Evolutionary conservation across 1,140 invertebrate genomes (phyloP), one percentile per base, ranked within the genome.

Genomic region (Drosophila melanica): DNA sequence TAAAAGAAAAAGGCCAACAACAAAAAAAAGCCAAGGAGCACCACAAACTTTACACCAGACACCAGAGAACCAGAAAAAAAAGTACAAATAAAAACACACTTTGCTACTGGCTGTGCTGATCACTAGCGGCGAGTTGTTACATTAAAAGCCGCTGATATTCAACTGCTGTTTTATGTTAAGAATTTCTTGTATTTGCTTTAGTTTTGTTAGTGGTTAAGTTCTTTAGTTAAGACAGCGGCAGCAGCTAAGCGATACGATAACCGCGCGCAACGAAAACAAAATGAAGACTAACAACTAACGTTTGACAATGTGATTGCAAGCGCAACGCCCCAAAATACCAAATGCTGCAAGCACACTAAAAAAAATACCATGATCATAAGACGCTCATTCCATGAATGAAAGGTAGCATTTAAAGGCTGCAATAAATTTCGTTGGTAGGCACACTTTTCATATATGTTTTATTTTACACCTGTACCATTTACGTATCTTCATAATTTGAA

Each of bases 241-340:
- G 27, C 37, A 27, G 37, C 35, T 18, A 35, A 47, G 53, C 78
- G 58, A 58, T 75, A 45, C 77, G 74, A 68, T 33, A 39, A 78
- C 57, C 70, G 64, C 64, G 64, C 70, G 70, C 75, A 68, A 62
- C 58, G 42, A 73, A 75, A 75, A 70, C 65, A 73, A 77, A 77
- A 64, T 75, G 68, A 75, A 71, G 73, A 75, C 67, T 74, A 74
- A 74, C 70, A 74, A 60, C 64, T 60, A 74, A 74, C 55, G 65
- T 60, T 48, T 48, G 33, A 48, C 64, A 55, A 58, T 72, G 64
- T 67, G 69, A 50, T 67, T 72, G 69, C 69, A 59, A 54, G 47
- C 69, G 70, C 70, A 55, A 68, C 64, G 64, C 70, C 55, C 60
- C 60, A 66, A 71, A 71, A 71, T 71, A 71, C 68, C 68, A 66